These are phyloP conservation scores for Monarcha castaneiventris DNA, from an alignment of 2,113 vertebrate genomes.

Conservation along the genomic window DNA sequence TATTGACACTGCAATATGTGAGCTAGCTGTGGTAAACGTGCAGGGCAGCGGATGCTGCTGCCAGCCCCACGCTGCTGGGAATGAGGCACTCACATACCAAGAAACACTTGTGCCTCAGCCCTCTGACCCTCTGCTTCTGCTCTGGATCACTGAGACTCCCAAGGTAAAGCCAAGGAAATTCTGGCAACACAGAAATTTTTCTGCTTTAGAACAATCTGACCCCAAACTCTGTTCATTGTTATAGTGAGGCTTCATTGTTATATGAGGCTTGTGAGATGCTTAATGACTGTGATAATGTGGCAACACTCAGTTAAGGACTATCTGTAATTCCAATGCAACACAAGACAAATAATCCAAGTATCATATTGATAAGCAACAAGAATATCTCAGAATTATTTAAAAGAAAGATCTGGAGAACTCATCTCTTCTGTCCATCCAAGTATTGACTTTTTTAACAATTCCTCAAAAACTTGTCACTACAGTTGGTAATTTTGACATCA, in stretches of 20 bases:
- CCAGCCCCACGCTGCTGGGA: not conserved
- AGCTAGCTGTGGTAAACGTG: not conserved
- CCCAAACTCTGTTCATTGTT: not conserved
- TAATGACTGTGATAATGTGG: not conserved
- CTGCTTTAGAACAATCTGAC: not conserved
- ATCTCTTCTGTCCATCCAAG: not conserved
- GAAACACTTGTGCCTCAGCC: not conserved
- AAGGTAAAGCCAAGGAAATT: not conserved
- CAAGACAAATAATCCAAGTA: not conserved
- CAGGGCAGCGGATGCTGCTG: not conserved
- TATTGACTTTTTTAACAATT: not conserved
- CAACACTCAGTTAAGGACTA: not conserved
- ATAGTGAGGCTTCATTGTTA: not conserved
- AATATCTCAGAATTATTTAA: not conserved
- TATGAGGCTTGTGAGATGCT: not conserved
- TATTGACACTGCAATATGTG: not conserved
- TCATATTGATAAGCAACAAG: not conserved
- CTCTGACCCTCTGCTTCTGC: not conserved
- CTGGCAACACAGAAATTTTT: not conserved
- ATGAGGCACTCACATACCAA: not conserved
- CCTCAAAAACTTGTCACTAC: not conserved
- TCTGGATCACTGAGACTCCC: not conserved
- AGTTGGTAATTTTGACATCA: not conserved
- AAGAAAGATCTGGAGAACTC: not conserved
- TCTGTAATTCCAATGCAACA: not conserved